Base-by-base conservation (phyloP, 2,888 invertebrate genomes). In the Deilephila elpenor region DNA sequence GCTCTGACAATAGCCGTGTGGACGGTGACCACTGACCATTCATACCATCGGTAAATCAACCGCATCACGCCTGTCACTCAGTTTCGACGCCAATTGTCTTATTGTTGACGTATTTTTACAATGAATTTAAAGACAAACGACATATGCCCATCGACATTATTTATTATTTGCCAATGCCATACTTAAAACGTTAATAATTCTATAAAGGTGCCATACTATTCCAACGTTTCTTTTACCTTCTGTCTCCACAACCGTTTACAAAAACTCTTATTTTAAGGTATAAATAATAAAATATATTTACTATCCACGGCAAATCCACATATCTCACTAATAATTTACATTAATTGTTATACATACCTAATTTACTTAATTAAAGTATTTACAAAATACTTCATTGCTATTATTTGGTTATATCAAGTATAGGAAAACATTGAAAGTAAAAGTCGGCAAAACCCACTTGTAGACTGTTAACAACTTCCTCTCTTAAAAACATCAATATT, bases 11-110 rank as follows among this genome's bases (percentile, higher is more conserved):
- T 83, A 79, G 77, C 75, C 83, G 84, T 85, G 81, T 84, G 71
- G 74, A 64, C 71, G 71, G 72, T 75, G 81, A 81, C 82, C 75
- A 76, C 79, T 78, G 79, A 80, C 78, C 79, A 84, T 83, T 82
- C 77, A 80, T 80, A 83, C 81, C 77, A 76, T 83, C 79, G 79
- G 75, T 77, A 84, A 90, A 88, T 89, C 78, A 81, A 71, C 75
- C 78, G 76, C 80, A 74, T 75, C 79, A 92, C 86, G 91, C 81
- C 75, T 92, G 92, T 89, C 93, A 89, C 77, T 92, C 90, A 91
- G 29, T 32, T 44, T 75, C 71, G 61, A 75, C 77, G 77, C 79
- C 83, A 81, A 84, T 88, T 85, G 85, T 87, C 85, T 74, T 70
- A 32, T 75, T 76, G 78, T 76, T 80, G 79, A 82, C 80, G 78